Percentiles rank a stretch among this genome's conserved stretches.
Conservation (phyloP, 2,797 vertebrate genomes). For the Sternotherus odoratus region DNA sequence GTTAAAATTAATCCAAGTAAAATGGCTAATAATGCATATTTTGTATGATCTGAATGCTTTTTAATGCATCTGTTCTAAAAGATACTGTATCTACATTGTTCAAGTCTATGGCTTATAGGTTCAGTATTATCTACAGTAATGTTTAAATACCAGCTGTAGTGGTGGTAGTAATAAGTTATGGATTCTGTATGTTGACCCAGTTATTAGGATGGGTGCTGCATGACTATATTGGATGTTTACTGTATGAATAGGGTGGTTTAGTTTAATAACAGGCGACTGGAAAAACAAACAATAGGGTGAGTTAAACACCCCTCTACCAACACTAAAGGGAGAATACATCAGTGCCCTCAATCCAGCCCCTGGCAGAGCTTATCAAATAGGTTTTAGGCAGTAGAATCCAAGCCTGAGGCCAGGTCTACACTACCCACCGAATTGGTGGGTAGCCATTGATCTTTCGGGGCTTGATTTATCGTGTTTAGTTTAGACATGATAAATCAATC, state of each 20-base stretch:
- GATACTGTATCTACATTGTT: background rate
- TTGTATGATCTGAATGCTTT: background rate
- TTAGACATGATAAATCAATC: too few species aligned
- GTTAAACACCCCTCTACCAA: background rate
- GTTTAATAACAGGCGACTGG: fast-evolving
- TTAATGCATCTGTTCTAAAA: background rate
- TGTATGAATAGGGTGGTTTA: fast-evolving
- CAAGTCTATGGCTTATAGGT: background rate
- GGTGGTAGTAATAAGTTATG: background rate
- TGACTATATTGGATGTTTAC: background rate
- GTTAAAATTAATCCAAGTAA: conserved; percentile 68
- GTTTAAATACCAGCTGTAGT: background rate
- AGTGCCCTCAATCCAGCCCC: too few species aligned
- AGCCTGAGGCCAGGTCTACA: background rate
- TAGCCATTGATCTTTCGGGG: too few species aligned
- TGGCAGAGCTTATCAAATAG: background rate
- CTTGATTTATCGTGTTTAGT: too few species aligned
- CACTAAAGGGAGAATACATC: background rate
- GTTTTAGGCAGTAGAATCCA: background rate
- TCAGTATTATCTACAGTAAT: background rate
- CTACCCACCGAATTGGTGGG: too few species aligned
- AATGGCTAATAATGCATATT: conserved; percentile 8
- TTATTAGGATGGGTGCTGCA: background rate
- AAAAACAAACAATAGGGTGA: background rate
- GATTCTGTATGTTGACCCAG: background rate